Percentiles rank a stretch among this genome's conserved stretches.
Evolutionary conservation across 23 tunicate genomes (phyloP).

Genomic region (Botrylloides violaceus): DNA sequence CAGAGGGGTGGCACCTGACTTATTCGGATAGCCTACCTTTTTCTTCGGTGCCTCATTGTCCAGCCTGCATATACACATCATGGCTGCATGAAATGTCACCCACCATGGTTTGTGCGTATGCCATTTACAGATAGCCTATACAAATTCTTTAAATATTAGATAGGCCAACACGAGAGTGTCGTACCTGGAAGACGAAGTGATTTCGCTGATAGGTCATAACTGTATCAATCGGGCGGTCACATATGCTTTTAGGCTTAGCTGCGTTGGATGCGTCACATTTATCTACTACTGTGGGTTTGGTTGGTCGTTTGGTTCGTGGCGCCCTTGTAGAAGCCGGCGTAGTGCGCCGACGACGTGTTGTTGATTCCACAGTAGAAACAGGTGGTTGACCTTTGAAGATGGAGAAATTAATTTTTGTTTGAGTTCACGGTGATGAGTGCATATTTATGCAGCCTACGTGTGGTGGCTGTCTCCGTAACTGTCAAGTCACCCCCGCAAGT

Average conservation of each 20-base stretch:
- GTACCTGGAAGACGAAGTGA: constrained; percentile 23
- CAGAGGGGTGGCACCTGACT: no score
- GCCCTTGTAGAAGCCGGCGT: background rate
- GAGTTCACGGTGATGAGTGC: background rate
- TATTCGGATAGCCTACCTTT: no score
- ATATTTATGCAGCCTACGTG: background rate
- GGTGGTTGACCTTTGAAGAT: constrained; percentile 14
- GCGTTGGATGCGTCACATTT: background rate
- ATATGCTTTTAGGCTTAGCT: background rate
- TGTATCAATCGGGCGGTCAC: constrained; percentile 1
- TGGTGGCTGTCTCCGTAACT: background rate
- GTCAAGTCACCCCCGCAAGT: constrained; percentile 76
- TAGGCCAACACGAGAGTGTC: no score
- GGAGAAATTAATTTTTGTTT: background rate
- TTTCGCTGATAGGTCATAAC: constrained; percentile 7
- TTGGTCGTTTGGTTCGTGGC: background rate
- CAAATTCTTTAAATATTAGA: no score
- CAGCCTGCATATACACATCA: no score
- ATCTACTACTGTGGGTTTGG: background rate
- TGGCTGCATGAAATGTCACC: no score
- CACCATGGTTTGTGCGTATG: no score
- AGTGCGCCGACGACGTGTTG: background rate
- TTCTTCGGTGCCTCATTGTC: no score
- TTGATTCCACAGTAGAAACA: background rate
- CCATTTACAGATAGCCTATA: no score